Base-by-base conservation (phyloP, 2,113 vertebrate species). In the Meriones unguiculatus region DNA sequence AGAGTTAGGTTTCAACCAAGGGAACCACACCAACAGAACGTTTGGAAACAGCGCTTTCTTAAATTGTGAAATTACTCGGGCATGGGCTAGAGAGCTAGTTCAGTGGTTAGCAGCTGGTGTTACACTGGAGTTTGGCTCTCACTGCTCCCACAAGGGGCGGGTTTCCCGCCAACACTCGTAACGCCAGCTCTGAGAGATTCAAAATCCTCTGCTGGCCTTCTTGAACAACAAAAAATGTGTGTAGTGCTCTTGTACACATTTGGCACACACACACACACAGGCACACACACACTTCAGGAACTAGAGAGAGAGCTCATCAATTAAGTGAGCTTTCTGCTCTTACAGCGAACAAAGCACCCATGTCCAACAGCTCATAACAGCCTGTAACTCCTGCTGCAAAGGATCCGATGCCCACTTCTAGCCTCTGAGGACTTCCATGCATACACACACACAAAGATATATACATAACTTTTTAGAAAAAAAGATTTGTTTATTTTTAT, bases 31-130 rank as follows among this genome's bases (percentile, higher is more conserved):
- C 8, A 32, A 2, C 30, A 41, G 54, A 72, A 35, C 25, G 18
- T 90, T 91, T 90, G 81, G 57, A 85, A 96, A 70, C 10, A 28
- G 11, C 13, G 70, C 57, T n/a, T 64, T 80, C 94, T 89, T 91
- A 89, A 38, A 52, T 93, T 28, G n/a, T 62, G 62, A 89, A 95
- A 86, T 54, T 46, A 10, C 46, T 78, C 76, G 64, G 65, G 38
- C 82, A 30, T 38, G 59, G 15, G 25, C 62, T 86, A 15, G 38
- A 30, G 62, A 86, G 32, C 46, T 86, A 46, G 62, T 65, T 32
- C 82, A 67, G 62, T 65, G 38, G 25, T 38, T 86, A 50, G 41
- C 15, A 67, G 15, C 5, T 1, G 38, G 46, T 67, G 38, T 65
- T 67, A 46, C 15, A 65, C 15, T 86, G 59, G 38, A 50, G 82